A percentile compares a stretch with the other conserved stretches of the same genome.
These are phyloP conservation scores for Brachyhypopomus occidentalis DNA, from an alignment of 2,113 vertebrate species.

Conservation along the genomic window DNA sequence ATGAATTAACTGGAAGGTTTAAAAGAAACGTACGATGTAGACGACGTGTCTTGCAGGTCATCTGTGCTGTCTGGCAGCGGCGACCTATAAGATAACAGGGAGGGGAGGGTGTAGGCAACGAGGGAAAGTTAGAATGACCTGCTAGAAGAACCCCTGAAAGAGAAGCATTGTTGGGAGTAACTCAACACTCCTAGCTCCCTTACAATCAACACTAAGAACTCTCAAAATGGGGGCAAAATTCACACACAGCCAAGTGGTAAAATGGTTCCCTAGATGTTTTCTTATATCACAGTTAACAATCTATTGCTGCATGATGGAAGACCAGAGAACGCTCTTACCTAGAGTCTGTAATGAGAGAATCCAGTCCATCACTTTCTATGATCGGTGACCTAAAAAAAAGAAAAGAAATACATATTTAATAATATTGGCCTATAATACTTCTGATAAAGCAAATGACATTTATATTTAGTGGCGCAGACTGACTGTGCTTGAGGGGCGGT, in stretches of 20 bases:
- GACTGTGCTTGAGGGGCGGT: conserved; percentile 64
- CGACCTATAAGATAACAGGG: conserved; percentile 66
- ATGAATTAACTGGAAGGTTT: not conserved
- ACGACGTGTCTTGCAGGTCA: conserved; percentile 51
- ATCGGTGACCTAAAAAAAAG: conserved; percentile 62
- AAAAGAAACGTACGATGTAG: conserved; percentile 63
- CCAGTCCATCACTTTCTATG: conserved; percentile 66
- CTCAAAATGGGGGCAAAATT: conserved; percentile 7
- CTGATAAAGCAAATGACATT: not conserved
- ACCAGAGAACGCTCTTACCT: conserved; percentile 53
- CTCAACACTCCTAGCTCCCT: conserved; percentile 54
- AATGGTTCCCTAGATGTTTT: not conserved
- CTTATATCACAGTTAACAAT: not conserved
- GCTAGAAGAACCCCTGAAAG: conserved; percentile 47
- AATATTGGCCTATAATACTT: not conserved
- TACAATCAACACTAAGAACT: not conserved
- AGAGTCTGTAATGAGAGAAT: conserved; percentile 69
- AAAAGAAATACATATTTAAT: conserved; percentile 11
- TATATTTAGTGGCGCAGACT: conserved; percentile 22
- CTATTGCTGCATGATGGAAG: too few relatives aligned
- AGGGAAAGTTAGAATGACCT: conserved; percentile 22
- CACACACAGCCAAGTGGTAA: conserved; percentile 6
- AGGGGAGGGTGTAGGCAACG: conserved; percentile 37
- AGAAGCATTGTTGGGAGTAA: conserved; percentile 61
- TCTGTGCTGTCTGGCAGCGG: conserved; percentile 61